Percentiles rank a stretch among this genome's conserved stretches.
phyloP scores from a whole-genome alignment of 2,797 vertebrate genomes.

The Sebastes aleutianus region DNA sequence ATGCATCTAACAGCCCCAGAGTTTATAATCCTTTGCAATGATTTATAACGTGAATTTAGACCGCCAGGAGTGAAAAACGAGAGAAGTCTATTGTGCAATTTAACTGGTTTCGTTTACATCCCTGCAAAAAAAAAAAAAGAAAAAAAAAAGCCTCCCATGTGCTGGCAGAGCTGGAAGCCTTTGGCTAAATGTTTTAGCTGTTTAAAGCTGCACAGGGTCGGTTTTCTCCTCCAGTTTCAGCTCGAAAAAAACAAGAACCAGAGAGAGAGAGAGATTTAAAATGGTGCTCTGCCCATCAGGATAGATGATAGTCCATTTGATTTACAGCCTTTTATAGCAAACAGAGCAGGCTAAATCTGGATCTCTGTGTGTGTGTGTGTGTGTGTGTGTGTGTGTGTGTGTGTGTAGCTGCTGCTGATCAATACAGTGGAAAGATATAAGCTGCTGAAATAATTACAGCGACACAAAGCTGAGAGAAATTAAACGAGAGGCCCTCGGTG shows the following conservation, averaged over 20 bases:
- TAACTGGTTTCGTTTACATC: conserved; percentile 38
- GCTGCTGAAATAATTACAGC: conserved; percentile 74
- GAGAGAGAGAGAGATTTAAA: conserved; percentile 29
- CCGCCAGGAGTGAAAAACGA: conserved; percentile 11
- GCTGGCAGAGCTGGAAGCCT: conserved; percentile 7
- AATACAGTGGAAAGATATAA: conserved; percentile 72
- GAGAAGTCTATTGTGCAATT: conserved; percentile 7
- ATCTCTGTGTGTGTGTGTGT: background rate
- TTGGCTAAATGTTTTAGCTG: conserved; percentile 27
- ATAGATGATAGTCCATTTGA: conserved; percentile 53
- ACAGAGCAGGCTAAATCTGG: conserved; percentile 37
- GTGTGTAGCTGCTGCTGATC: conserved; percentile 45
- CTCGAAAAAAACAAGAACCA: conserved; percentile 22
- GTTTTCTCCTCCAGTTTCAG: conserved; percentile 53
- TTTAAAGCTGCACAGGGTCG: conserved; percentile 14
- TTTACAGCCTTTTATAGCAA: conserved; percentile 61
- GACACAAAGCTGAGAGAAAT: conserved; percentile 77
- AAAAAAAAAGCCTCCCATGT: background rate
- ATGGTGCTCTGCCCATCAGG: conserved; percentile 37
- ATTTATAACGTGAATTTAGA: conserved; percentile 13
- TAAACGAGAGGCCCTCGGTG: conserved; percentile 84
- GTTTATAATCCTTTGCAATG: background rate
- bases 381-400: conserved; percentile 3
- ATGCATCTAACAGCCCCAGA: background rate
- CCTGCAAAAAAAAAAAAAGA: background rate